Conservation (phyloP, 2,797 vertebrate genomes). For the Muscicapa comitata region DNA sequence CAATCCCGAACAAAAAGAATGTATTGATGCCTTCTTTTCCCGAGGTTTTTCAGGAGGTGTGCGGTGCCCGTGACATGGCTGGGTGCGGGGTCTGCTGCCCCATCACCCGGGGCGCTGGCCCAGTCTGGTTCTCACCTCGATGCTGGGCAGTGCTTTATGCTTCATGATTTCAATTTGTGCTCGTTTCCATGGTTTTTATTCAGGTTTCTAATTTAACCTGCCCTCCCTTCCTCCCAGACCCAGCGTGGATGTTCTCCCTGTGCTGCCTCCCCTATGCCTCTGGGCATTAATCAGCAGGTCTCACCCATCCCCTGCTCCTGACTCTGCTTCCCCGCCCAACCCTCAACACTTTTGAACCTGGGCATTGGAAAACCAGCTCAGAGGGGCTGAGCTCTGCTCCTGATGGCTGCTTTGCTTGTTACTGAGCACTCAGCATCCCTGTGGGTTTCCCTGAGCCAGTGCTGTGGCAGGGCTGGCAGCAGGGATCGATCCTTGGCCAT, state of each 20-base stretch:
- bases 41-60: accelerated
- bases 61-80: accelerated
- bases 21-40: background rate
- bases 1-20: background rate
- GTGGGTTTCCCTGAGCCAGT: background rate
- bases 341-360: background rate
- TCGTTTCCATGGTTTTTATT: background rate
- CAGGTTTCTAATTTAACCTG: background rate
- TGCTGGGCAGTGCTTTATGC: accelerated
- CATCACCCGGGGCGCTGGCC: accelerated
- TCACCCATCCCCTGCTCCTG: background rate
- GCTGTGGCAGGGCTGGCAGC: background rate
- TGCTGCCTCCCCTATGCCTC: background rate
- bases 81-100: background rate
- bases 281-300: background rate
- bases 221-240: background rate
- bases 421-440: accelerated
- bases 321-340: background rate
- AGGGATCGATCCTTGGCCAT: accelerated
- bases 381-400: background rate
- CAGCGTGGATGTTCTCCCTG: accelerated
- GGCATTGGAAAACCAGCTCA: accelerated
- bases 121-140: background rate
- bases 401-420: accelerated
- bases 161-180: background rate